Evolutionary conservation across 1,140 invertebrate genomes (phyloP).

Genomic region (Bombyx mandarina): DNA sequence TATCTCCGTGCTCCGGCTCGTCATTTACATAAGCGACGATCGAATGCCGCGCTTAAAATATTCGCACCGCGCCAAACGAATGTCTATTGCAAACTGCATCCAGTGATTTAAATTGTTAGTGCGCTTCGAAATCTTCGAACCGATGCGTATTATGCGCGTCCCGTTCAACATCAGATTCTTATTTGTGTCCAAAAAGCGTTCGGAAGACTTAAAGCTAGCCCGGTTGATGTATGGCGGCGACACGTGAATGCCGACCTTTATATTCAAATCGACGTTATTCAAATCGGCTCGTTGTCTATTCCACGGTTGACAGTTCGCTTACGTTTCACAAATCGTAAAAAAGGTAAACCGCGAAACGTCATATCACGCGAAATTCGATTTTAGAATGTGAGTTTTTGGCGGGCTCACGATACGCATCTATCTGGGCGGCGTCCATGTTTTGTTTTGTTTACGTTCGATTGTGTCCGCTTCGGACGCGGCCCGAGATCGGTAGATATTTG

Average conservation of each 20-base stretch:
- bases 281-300: slow-evolving; percentile 58
- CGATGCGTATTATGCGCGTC: slow-evolving; percentile 41
- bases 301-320: slow-evolving; percentile 59
- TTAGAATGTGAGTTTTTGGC: slow-evolving; percentile 53
- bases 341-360: slow-evolving; percentile 57
- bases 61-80: slow-evolving; percentile 35
- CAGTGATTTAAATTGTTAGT: slow-evolving; percentile 4
- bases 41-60: slow-evolving; percentile 27
- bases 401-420: slow-evolving; percentile 60
- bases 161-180: slow-evolving; percentile 55
- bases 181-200: slow-evolving; percentile 66
- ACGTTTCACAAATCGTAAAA: slow-evolving; percentile 32
- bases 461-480: slow-evolving; percentile 52
- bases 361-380: slow-evolving; percentile 38
- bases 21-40: slow-evolving; percentile 35
- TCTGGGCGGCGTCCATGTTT: slow-evolving; percentile 51
- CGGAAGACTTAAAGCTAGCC: slow-evolving; percentile 60
- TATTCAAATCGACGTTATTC: slow-evolving; percentile 65
- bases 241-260: slow-evolving; percentile 61
- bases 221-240: slow-evolving; percentile 60
- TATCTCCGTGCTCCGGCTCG: slow-evolving; percentile 29
- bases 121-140: neutral
- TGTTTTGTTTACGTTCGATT: slow-evolving; percentile 54
- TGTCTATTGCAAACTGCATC: slow-evolving; percentile 3
- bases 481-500: slow-evolving; percentile 63